These are phyloP conservation scores for Dromiciops gliroides DNA, from an alignment of 2,113 vertebrate genomes.

Conservation along the genomic window DNA sequence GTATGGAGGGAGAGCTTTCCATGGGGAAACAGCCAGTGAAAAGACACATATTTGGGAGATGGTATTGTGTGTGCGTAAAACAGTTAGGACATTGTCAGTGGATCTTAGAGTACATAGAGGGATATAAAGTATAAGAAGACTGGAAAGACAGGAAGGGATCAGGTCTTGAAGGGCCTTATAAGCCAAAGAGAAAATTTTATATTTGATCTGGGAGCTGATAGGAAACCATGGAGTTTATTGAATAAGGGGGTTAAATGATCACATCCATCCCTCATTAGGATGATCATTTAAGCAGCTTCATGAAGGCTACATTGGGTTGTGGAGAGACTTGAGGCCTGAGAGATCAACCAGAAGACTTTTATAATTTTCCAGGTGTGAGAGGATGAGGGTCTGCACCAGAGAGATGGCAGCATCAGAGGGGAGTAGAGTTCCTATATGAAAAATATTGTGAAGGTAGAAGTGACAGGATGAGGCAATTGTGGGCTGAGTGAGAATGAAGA, in stretches of 20 bases:
- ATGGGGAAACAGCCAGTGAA: neutral
- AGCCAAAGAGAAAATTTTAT: neutral
- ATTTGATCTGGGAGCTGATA: neutral
- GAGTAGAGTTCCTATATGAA: neutral
- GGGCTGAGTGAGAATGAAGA: neutral
- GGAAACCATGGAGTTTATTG: neutral
- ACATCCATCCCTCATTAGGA: neutral
- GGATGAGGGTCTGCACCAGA: neutral
- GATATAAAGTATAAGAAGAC: neutral
- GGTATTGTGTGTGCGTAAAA: neutral
- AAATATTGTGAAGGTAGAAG: neutral
- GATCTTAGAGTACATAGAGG: neutral
- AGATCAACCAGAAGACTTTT: neutral
- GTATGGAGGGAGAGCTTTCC: neutral
- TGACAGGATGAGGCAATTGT: neutral
- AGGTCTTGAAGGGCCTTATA: neutral
- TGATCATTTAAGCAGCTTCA: neutral
- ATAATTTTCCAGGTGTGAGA: neutral
- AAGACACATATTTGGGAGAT: neutral
- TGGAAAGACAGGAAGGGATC: neutral
- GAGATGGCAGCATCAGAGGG: neutral
- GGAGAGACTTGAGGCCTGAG: neutral
- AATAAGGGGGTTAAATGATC: neutral
- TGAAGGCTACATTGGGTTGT: neutral
- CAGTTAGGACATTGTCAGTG: neutral